Base-by-base conservation (phyloP, 2,888 invertebrate genomes). In the Acanthosepion esculentum region DNA sequence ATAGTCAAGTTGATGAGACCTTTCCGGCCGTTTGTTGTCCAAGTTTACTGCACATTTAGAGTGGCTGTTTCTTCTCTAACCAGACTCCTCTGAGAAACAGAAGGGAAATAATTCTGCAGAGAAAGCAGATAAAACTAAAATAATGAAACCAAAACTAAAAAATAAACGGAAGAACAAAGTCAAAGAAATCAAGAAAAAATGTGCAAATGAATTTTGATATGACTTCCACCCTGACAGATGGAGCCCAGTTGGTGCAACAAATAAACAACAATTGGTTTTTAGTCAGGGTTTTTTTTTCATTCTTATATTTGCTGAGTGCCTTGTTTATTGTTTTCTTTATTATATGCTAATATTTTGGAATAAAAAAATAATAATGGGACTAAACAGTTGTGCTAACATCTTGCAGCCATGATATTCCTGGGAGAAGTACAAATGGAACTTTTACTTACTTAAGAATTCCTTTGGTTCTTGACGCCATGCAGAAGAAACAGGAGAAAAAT, bases 151-250 rank as follows among this genome's bases (percentile, higher is more conserved):
- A 41, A 41, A 41, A 41, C 41, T 41, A 41, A 41, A 78, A 8
- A 78, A 78, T 8, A n/a, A 78, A 29, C n/a, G 29, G n/a, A 29
- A 26, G 12, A 29, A 26, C 6, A 0, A 10, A 29, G 10, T 0
- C 0, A 8, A n/a, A 78, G 12, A 78, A 29, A 29, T 8, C 78
- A 6, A 78, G 10, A 78, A 78, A 12, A 78, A 78, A 8, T 8
- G 8, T 29, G 10, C 10, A 78, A 78, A 78, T 78, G 78, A 78
- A 78, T 78, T 78, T 78, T 78, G 78, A 64, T 64, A 29, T 78
- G 78, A 78, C n/a, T 78, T 78, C 78, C n/a, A 78, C 78, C n/a
- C 78, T 78, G 78, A 29, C 78, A 78, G 78, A 78, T n/a, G 78
- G 29, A 78, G 29, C 78, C 8, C 29, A 78, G 29, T 78, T 78